A percentile compares a stretch with the other conserved stretches of the same genome.
These are phyloP conservation scores for Gopherus flavomarginatus DNA, from an alignment of 2,113 vertebrate species.

Conservation along the genomic window DNA sequence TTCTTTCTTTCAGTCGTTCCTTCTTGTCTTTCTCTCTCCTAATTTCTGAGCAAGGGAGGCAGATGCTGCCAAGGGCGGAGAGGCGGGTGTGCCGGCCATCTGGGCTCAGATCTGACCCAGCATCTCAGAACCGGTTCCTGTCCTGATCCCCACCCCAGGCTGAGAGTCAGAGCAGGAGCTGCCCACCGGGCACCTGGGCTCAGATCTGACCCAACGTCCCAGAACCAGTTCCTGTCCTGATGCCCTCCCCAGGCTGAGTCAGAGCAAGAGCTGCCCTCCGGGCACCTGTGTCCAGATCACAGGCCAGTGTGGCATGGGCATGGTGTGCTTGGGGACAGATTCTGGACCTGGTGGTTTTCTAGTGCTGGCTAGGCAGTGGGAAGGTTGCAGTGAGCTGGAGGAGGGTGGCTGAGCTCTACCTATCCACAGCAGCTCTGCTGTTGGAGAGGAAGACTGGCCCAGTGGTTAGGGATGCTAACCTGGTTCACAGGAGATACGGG, in stretches of 20 bases:
- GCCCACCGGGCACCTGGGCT: not conserved
- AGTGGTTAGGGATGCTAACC: not conserved
- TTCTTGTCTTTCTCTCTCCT: not conserved
- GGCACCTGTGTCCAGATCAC: not conserved
- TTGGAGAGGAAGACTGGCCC: not conserved
- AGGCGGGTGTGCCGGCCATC: too few relatives aligned
- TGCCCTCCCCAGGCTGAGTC: not conserved
- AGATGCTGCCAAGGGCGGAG: not conserved
- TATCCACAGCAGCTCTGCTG: not conserved
- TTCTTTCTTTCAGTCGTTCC: not conserved
- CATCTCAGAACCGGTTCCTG: not conserved
- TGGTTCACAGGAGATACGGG: not conserved
- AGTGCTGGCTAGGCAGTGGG: not conserved
- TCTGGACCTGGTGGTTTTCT: not conserved
- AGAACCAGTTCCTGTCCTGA: not conserved
- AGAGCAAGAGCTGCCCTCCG: not conserved
- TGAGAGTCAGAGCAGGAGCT: not conserved
- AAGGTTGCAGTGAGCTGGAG: not conserved
- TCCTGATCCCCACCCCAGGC: not conserved
- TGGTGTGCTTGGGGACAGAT: too few relatives aligned
- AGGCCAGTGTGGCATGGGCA: not conserved
- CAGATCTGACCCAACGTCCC: not conserved
- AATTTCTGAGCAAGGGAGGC: not conserved
- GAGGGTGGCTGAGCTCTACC: not conserved
- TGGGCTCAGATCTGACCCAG: not conserved